phyloP scores from a whole-genome alignment of 92 coral and sea anemone genomes.

The Zoanthus solanderi region DNA sequence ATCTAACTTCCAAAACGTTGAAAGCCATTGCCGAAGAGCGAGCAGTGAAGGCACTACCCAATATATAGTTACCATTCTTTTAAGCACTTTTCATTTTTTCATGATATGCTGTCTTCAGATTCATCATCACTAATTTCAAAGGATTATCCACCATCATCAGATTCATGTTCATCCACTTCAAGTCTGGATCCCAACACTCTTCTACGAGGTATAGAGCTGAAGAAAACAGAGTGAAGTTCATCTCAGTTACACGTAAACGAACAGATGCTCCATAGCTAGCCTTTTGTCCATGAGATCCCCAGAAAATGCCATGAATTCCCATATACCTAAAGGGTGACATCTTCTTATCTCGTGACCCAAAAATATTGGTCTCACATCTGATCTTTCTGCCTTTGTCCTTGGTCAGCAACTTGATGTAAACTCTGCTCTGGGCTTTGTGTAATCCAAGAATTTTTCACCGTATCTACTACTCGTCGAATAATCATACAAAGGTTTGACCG shows the following conservation, averaged over 20 bases:
- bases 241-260: background rate
- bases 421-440: background rate
- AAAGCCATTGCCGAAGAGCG: background rate
- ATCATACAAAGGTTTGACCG: background rate
- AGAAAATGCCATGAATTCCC: background rate
- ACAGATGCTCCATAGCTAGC: constrained; percentile 16
- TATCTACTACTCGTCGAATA: background rate
- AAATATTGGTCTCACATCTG: background rate
- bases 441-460: too few species aligned
- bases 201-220: too few species aligned
- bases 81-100: too few species aligned
- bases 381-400: background rate
- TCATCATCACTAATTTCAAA: too few species aligned
- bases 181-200: too few species aligned
- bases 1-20: too few species aligned
- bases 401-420: background rate
- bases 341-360: background rate
- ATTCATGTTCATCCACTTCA: too few species aligned
- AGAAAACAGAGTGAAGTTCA: background rate
- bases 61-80: too few species aligned
- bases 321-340: background rate
- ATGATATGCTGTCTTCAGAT: too few species aligned
- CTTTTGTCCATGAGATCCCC: constrained; percentile 20
- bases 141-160: too few species aligned
- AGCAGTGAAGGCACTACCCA: too few species aligned